phyloP scores from a whole-genome alignment of 1,140 invertebrate genomes.

The Euschistus heros region DNA sequence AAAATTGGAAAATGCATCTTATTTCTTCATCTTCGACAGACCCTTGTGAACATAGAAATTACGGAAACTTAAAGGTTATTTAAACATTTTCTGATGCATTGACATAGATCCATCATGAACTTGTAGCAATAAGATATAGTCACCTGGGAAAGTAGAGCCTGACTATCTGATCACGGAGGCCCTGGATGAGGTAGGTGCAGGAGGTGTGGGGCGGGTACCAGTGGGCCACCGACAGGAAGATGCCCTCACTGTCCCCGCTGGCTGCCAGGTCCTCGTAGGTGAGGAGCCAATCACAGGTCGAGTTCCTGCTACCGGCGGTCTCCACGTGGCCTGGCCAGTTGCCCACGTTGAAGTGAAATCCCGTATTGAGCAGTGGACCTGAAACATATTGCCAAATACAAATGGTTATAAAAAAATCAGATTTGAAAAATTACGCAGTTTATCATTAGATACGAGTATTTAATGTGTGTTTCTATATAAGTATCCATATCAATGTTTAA shows the following conservation, averaged over 20 bases:
- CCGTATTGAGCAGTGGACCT: slow-evolving; percentile 78
- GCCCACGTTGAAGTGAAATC: slow-evolving; percentile 86
- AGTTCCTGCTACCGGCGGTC: slow-evolving; percentile 66
- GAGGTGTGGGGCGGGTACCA: slow-evolving; percentile 87
- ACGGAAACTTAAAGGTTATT: no score
- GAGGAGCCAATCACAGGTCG: slow-evolving; percentile 75
- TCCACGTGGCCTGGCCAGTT: slow-evolving; percentile 86
- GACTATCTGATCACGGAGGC: slow-evolving; percentile 69
- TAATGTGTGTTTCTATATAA: no score
- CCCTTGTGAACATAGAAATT: no score
- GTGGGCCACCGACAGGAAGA: slow-evolving; percentile 79
- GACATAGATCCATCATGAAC: no score
- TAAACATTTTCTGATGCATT: no score
- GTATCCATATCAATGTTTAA: no score
- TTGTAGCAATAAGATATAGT: slow-evolving; percentile 24
- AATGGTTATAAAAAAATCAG: no score
- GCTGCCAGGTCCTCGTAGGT: slow-evolving; percentile 65
- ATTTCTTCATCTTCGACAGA: no score
- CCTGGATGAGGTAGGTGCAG: slow-evolving; percentile 79
- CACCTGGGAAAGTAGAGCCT: slow-evolving; percentile 76
- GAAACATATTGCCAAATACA: slow-evolving; percentile 4
- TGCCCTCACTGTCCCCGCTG: slow-evolving; percentile 66
- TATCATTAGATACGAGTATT: no score
- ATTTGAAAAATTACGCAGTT: no score
- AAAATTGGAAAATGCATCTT: no score